Evolutionary conservation across 1,140 invertebrate genomes (phyloP), one percentile per base, ranked within the genome.

Genomic region (Pseudoatta argentina): DNA sequence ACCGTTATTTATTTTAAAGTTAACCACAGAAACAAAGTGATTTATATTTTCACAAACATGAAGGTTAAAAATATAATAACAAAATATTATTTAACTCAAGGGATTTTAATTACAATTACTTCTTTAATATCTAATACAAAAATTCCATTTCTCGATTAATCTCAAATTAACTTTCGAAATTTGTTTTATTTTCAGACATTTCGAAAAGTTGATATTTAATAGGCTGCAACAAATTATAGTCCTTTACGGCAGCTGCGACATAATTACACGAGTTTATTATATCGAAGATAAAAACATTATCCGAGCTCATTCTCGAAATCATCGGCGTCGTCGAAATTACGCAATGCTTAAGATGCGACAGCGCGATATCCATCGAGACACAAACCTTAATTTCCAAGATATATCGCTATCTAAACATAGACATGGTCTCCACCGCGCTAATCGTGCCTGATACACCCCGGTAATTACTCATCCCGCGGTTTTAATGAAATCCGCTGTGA

Each of bases 401-500:
- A 75, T 83, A 83, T 83, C 55, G 79, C 69, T 44, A 57, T 63
- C 79, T 83, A 83, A 83, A 75, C 79, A 51, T 69, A 53, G 24
- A 63, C 79, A 30, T 61, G 79, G 34, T 78, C 79, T 34, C 34
- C 66, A 18, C 16, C 51, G 30, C 30, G 27, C 48, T 24, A 18
- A 55, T 18, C 79, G 53, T 39, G 39, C 69, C 69, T 67, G 79
- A 75, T 83, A 75, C 69, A 82, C 44, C 39, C 8, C 79, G 57
- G 55, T 57, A 83, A 83, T 83, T 83, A 83, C 69, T 83, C 69
- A 83, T 61, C 79, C 27, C 55, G 69, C 10, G 79, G 27, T 83
- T 83, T 83, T 83, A 83, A 83, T 83, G 79, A 75, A 83, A 83
- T 83, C 79, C 69, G 39, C 69, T 61, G 27, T 83, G 69, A 75